These are phyloP conservation scores for Acrobasis consociella DNA, from an alignment of 2,888 invertebrate genomes.

Conservation along the genomic window DNA sequence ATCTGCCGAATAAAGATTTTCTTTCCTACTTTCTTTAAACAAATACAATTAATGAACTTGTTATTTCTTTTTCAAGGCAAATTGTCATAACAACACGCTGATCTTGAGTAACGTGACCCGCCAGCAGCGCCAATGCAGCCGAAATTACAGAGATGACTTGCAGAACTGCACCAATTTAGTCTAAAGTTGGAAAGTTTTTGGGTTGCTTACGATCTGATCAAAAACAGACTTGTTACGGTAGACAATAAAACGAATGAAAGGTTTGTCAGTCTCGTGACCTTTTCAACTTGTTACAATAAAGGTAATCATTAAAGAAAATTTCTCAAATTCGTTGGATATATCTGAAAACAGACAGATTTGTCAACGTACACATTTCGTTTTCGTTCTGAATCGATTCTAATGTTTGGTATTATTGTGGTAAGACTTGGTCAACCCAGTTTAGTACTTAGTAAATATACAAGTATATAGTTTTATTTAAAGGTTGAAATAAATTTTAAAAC, in stretches of 20 bases:
- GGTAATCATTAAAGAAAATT: slow-evolving; percentile 15
- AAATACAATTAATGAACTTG: slow-evolving; percentile 12
- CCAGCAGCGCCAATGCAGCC: slow-evolving; percentile 32
- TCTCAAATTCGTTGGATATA: slow-evolving; percentile 4
- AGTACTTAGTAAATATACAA: too few relatives aligned
- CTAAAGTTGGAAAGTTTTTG: slow-evolving; percentile 30
- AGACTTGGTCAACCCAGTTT: too few relatives aligned
- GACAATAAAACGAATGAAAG: slow-evolving; percentile 19
- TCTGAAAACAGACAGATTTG: background rate
- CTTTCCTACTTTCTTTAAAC: too few relatives aligned
- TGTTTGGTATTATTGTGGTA: too few relatives aligned
- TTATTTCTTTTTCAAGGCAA: slow-evolving; percentile 30
- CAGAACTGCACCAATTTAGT: slow-evolving; percentile 40
- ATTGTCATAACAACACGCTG: slow-evolving; percentile 30
- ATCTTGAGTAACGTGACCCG: slow-evolving; percentile 35
- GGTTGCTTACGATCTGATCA: slow-evolving; percentile 13
- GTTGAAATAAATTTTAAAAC: too few relatives aligned
- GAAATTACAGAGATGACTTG: slow-evolving; percentile 41
- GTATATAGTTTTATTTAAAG: too few relatives aligned
- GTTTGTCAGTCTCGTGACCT: slow-evolving; percentile 26
- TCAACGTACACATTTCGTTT: too few relatives aligned
- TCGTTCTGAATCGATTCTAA: too few relatives aligned
- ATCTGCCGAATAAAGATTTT: too few relatives aligned
- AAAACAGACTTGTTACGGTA: slow-evolving; percentile 11
- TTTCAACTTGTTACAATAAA: slow-evolving; percentile 26